Evolutionary conservation across 2,888 invertebrate genomes (phyloP).

Genomic region (Dicyrtomina minuta): DNA sequence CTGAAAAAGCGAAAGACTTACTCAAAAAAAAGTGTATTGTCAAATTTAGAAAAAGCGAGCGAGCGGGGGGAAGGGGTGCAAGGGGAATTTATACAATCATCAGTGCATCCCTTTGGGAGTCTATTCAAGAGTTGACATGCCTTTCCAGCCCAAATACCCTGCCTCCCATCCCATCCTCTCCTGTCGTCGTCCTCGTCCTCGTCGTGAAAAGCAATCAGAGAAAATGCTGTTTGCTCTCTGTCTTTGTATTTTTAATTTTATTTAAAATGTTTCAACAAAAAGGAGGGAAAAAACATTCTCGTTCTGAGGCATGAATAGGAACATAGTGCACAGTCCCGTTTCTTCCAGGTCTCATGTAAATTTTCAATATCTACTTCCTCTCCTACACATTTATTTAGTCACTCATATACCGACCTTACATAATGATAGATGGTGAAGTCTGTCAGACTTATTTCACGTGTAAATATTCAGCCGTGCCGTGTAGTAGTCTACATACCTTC

Average conservation of each 20-base stretch:
- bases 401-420: not conserved
- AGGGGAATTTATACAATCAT: constrained; percentile 14
- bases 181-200: not conserved
- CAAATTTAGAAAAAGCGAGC: not conserved
- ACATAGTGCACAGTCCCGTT: not conserved
- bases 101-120: constrained; percentile 30
- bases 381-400: not conserved
- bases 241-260: constrained; percentile 48
- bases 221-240: constrained; percentile 43
- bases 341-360: too few relatives aligned
- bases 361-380: not conserved
- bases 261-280: constrained; percentile 40
- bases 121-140: constrained; percentile 32
- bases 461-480: too few relatives aligned
- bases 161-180: not conserved
- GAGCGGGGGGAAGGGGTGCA: constrained; percentile 1
- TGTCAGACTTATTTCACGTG: not conserved
- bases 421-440: not conserved
- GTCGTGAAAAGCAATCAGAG: constrained; percentile 42
- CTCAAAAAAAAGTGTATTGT: constrained; percentile 18
- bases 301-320: not conserved
- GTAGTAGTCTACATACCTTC: too few relatives aligned
- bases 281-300: constrained; percentile 8
- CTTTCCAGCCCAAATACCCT: too few relatives aligned
- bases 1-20: constrained; percentile 34